Conservation (phyloP, 2,888 invertebrate species). For the Mythimna lalbum region DNA sequence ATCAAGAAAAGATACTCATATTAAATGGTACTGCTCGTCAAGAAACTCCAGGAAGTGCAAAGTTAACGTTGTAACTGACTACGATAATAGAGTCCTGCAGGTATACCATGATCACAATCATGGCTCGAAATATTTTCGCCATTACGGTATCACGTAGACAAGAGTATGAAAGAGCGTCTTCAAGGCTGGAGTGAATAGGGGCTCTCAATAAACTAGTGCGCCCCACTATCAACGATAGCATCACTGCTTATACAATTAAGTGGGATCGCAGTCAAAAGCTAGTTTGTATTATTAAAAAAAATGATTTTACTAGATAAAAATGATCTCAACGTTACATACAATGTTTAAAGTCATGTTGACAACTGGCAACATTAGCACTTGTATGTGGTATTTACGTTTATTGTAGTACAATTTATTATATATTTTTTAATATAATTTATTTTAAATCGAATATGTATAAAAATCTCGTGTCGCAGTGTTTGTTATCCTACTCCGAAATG, state of each 20-base stretch:
- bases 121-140: constrained; percentile 17
- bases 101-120: constrained; percentile 50
- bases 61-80: constrained; percentile 71
- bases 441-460: too few relatives aligned
- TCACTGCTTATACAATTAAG: too few relatives aligned
- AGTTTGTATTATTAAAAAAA: too few relatives aligned
- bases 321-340: constrained; percentile 8
- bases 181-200: too few relatives aligned
- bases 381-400: not conserved
- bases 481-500: too few relatives aligned
- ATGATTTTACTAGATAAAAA: too few relatives aligned
- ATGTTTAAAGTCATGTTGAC: not conserved
- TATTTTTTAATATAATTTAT: too few relatives aligned
- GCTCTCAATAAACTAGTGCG: too few relatives aligned
- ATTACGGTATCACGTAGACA: constrained; percentile 2
- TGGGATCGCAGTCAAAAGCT: too few relatives aligned
- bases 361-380: not conserved
- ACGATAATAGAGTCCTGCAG: constrained; percentile 48
- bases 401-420: not conserved
- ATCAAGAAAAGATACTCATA: constrained; percentile 63
- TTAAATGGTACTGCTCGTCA: constrained; percentile 78
- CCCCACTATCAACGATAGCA: too few relatives aligned
- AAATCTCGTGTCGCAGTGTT: too few relatives aligned
- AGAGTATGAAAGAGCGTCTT: not conserved
- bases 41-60: constrained; percentile 73